A percentile compares a stretch with the other conserved stretches of the same genome.
Evolutionary conservation across 2,797 vertebrate species (phyloP).

Genomic region (Siniperca obscura): DNA sequence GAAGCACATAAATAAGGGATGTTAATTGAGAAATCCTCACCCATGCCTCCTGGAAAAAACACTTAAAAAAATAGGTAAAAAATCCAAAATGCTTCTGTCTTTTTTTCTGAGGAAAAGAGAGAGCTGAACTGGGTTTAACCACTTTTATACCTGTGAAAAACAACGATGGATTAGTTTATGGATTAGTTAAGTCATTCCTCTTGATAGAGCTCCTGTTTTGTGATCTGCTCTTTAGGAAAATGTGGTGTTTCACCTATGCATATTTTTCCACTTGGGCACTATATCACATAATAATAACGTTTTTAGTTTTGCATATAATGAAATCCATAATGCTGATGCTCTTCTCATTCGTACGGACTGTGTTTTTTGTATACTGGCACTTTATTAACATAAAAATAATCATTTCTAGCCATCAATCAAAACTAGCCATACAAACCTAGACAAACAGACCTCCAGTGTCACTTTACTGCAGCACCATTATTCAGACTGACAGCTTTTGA

Average conservation of each 20-base stretch:
- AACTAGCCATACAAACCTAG: neutral
- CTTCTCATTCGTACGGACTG: neutral
- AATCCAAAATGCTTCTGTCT: neutral
- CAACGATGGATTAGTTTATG: neutral
- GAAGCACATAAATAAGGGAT: neutral
- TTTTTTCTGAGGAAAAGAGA: neutral
- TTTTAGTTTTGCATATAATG: neutral
- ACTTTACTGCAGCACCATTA: neutral
- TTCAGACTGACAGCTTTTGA: slow-evolving; percentile 3
- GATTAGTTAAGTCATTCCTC: neutral
- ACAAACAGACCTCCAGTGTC: neutral
- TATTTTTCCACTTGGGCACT: neutral
- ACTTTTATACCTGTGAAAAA: neutral
- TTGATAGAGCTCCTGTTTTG: neutral
- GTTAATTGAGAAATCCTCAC: neutral
- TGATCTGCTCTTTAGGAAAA: too few relatives aligned
- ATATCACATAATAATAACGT: neutral
- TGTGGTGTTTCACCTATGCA: neutral
- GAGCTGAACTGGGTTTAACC: neutral
- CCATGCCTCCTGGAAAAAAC: neutral
- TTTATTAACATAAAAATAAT: neutral
- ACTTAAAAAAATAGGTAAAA: neutral
- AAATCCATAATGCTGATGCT: neutral
- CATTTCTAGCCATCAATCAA: neutral
- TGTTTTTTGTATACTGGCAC: neutral